These are phyloP conservation scores for Brachypodius melanocephalos DNA, from an alignment of 2,113 vertebrate genomes.

Conservation along the genomic window DNA sequence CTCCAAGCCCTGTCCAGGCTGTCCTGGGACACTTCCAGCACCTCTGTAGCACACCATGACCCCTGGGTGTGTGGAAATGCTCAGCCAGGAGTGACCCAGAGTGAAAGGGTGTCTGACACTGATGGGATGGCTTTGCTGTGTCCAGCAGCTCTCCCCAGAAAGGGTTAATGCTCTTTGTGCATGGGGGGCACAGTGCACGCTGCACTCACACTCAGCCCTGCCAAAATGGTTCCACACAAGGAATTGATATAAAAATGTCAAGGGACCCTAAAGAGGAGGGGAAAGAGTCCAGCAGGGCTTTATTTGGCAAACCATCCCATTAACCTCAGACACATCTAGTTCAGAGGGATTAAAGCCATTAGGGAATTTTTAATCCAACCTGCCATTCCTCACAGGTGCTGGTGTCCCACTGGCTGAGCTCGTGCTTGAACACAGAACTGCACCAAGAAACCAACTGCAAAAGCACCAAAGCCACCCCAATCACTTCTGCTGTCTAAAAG, in stretches of 20 bases:
- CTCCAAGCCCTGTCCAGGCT: background rate
- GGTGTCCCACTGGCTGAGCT: background rate
- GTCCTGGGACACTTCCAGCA: background rate
- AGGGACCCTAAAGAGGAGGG: background rate
- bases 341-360: slow-evolving; percentile 8
- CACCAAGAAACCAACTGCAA: background rate
- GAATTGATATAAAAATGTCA: background rate
- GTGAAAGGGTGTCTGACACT: background rate
- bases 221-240: background rate
- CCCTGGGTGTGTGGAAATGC: background rate
- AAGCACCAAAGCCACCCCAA: background rate
- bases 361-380: slow-evolving; percentile 37
- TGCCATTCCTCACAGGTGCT: background rate
- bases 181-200: background rate
- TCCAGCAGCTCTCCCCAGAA: background rate
- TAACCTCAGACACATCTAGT: background rate
- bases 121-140: background rate
- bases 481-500: background rate
- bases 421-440: background rate
- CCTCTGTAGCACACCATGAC: fast-evolving
- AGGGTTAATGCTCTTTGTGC: background rate
- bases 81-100: background rate
- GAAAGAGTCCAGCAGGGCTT: background rate
- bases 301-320: slow-evolving; percentile 32
- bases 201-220: background rate